Evolutionary conservation across 2,888 invertebrate species (phyloP), one percentile per base, ranked within the genome.

Genomic region (Epicampocera succincta): DNA sequence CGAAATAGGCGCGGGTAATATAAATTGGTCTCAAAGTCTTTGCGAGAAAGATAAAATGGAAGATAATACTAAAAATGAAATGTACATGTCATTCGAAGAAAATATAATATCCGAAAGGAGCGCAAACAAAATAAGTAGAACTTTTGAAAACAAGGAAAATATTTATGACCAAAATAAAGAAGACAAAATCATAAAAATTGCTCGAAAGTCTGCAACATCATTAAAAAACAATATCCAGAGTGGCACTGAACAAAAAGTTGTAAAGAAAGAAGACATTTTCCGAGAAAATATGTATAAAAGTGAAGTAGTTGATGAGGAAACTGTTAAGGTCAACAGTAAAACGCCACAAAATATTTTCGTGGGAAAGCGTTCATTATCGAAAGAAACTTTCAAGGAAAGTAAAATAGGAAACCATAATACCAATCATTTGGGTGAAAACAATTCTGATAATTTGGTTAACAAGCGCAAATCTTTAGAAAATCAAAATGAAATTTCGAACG

Each of bases 1-100:
- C 85, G 96, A 96, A 91, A 93, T 97, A 84, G 96, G 96, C 3
- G 92, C 95, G 5, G 92, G 92, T 19, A 93, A 94, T 85, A 94
- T 95, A 29, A 93, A 94, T 85, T 96, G 96, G 96, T 91, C 85
- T 17, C 84, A 84, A 52, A 54, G 17, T 15, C 71, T 19, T 2
- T 50, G 61, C 40, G 48, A 44, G 2, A 42, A 17, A 13, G 11
- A 17, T 8, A 40, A 12, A 4, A 40, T 40, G n/a, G 9, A 38
- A 0, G 19, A 5, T n/a, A 65, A 58, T 21, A 50, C 44, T 15
- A 17, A 40, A 44, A 58, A 68, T 33, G 46, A 80, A 2, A 19
- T 87, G 21, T 85, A 87, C 12, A 85, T 85, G 85, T 87, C 87
- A 0, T 44, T 78, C 11, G 85, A 87, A 63, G 81, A 85, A 38